Evolutionary conservation across 2,797 vertebrate genomes (phyloP), one percentile per base, ranked within the genome.

Genomic region (Bovichtus diacanthus): DNA sequence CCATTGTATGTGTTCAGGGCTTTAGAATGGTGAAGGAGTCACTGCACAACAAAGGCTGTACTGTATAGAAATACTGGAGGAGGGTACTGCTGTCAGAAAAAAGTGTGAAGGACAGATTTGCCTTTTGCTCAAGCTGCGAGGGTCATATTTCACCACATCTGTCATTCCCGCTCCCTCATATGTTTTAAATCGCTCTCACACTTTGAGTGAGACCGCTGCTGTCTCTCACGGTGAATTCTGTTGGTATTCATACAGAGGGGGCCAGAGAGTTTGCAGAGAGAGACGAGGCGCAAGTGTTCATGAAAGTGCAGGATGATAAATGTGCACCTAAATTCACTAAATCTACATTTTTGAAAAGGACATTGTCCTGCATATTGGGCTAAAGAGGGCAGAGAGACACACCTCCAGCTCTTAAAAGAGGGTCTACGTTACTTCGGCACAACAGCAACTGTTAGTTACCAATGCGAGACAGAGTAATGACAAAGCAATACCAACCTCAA

Each of bases 101-200:
- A 70, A 76, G 39, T 58, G 58, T 83, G 76, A 84, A 88, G 79
- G 79, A 73, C 66, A 81, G 43, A 88, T 89, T 82, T 83, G 72
- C 83, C 88, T 90, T 86, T 80, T 54, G 21, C 79, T 39, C 49
- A 76, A 87, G 60, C 76, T 80, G 49, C 31, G 56, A 83, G 60
- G 63, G 72, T 73, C 68, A 70, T 46, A 82, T 81, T 81, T 80
- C 71, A 74, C 41, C 82, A 70, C 77, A 86, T 88, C 73, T 87
- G 78, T 82, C 77, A 72, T 31, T 69, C 50, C 67, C 51, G 66
- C 36, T 77, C 46, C 25, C 41, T 80, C 68, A 16, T 77, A 74
- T 79, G 59, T 84, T 86, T 66, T 46, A 80, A 83, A 81, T 81
- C 47, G 44, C 23, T 80, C 85, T 84, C 78, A 47, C 64, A 66